phyloP scores from a whole-genome alignment of 2,797 vertebrate genomes.

The Chrosomus eos region DNA sequence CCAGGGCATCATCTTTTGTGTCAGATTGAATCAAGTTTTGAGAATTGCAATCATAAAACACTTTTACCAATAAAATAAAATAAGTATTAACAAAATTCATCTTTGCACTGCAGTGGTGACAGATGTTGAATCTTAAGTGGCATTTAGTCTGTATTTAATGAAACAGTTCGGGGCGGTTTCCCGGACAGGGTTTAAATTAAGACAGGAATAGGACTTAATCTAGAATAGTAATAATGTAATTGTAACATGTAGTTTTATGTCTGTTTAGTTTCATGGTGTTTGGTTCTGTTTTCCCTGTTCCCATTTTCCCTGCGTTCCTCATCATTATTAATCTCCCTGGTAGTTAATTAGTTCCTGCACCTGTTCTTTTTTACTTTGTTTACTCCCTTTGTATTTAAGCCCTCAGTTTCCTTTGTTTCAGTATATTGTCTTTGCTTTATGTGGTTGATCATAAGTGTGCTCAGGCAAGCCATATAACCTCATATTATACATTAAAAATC shows the following conservation, averaged over 20 bases:
- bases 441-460: no score
- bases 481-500: neutral
- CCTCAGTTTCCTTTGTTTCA: no score
- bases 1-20: neutral
- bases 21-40: neutral
- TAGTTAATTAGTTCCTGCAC: no score
- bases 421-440: no score
- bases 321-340: no score
- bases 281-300: no score
- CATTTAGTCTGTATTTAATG: neutral
- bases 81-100: neutral
- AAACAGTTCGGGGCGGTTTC: no score
- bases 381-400: no score
- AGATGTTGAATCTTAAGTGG: neutral
- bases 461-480: neutral
- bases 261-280: neutral
- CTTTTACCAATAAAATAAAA: neutral
- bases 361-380: no score
- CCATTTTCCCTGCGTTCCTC: no score
- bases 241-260: neutral
- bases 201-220: no score
- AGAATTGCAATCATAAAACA: neutral
- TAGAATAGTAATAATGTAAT: neutral
- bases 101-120: neutral
- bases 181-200: no score